Evolutionary conservation across 1,140 invertebrate genomes (phyloP).

Genomic region (Mya arenaria): DNA sequence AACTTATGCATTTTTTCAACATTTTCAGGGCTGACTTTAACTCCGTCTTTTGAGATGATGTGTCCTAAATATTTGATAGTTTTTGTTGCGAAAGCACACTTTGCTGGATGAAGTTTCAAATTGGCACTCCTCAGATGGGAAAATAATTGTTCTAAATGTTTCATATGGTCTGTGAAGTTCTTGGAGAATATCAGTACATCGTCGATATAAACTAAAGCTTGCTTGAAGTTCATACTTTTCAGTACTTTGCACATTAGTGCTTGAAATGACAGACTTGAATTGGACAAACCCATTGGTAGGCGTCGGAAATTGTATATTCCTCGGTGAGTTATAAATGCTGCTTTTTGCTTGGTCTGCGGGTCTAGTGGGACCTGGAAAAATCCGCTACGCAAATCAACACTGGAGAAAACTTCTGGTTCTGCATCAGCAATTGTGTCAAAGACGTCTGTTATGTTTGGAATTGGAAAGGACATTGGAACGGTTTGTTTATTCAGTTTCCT

Average conservation of each 20-base stretch:
- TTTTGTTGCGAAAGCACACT: not conserved
- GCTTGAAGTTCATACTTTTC: conserved; percentile 53
- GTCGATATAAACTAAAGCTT: conserved; percentile 52
- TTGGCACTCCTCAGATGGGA: not conserved
- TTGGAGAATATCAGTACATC: conserved; percentile 48
- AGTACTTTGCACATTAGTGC: conserved; percentile 33
- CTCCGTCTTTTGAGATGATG: conserved; percentile 2
- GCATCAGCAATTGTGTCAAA: conserved; percentile 53
- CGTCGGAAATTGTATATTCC: conserved; percentile 53
- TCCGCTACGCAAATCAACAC: conserved; percentile 45
- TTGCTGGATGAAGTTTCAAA: conserved; percentile 67
- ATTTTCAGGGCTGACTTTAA: not conserved
- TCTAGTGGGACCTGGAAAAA: conserved; percentile 60
- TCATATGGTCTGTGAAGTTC: conserved; percentile 44
- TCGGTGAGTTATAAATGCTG: conserved; percentile 59
- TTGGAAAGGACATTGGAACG: conserved; percentile 36
- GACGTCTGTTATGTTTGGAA: conserved; percentile 56
- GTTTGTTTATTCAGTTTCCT: conserved; percentile 56
- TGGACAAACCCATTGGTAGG: conserved; percentile 55
- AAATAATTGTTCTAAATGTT: conserved; percentile 36
- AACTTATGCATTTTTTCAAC: not conserved
- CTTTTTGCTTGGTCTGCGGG: conserved; percentile 50
- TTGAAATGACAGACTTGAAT: conserved; percentile 36
- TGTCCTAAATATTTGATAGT: conserved; percentile 26
- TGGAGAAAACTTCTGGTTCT: conserved; percentile 41